Percentiles rank a stretch among this genome's conserved stretches.
Evolutionary conservation across 2,113 vertebrate genomes (phyloP).

Genomic region (Neolamprologus caudopunctatus): DNA sequence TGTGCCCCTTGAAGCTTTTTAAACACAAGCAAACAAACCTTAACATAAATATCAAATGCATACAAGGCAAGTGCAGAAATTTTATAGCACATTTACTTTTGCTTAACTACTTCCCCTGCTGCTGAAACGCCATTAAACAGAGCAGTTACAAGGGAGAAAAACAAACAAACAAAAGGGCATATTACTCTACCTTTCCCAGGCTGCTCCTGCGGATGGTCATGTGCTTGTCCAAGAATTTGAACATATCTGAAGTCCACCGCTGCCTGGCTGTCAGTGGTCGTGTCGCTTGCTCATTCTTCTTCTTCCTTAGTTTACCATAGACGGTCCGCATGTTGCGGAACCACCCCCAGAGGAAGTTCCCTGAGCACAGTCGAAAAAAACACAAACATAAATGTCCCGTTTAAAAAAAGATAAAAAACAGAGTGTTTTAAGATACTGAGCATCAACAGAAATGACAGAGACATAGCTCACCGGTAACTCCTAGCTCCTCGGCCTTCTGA

Average conservation of each 20-base stretch:
- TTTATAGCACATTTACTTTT: neutral
- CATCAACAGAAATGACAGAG: accelerated
- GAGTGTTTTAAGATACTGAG: neutral
- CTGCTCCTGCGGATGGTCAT: neutral
- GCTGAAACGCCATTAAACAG: neutral
- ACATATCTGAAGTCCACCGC: neutral
- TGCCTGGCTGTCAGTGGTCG: neutral
- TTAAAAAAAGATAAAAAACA: neutral
- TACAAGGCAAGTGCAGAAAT: neutral
- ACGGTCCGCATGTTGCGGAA: neutral
- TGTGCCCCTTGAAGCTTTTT: neutral
- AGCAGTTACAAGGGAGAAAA: neutral
- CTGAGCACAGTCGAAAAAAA: accelerated
- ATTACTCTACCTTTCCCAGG: neutral
- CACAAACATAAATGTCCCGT: neutral
- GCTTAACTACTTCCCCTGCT: neutral
- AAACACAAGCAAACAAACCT: neutral
- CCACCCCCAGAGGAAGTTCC: neutral
- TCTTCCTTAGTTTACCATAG: neutral
- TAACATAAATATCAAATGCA: neutral
- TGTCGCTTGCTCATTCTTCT: neutral
- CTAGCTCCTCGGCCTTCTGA: neutral
- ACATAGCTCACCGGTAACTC: neutral
- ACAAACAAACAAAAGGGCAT: accelerated
- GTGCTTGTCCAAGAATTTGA: neutral